These are phyloP conservation scores for Neomonachus schauinslandi DNA, from an alignment of 2,113 vertebrate species.

Conservation along the genomic window DNA sequence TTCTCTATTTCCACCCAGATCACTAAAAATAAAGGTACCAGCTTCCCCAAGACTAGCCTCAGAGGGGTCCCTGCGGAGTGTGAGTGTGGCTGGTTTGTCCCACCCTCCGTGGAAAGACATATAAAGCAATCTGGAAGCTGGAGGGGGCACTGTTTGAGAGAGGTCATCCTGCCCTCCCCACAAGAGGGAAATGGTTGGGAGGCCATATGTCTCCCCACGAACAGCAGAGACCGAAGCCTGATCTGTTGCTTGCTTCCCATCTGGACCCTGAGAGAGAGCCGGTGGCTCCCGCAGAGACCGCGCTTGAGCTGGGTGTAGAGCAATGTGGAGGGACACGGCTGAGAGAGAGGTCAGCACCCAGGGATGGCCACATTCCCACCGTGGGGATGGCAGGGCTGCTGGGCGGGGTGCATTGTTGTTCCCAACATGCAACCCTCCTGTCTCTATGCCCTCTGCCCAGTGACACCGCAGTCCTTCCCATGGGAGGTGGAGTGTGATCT, in stretches of 20 bases:
- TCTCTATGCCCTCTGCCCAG: fast-evolving
- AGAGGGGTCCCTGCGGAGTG: neutral
- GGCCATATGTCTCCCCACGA: fast-evolving
- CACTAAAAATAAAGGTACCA: neutral
- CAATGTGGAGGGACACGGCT: fast-evolving
- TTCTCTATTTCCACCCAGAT: neutral
- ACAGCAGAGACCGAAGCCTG: neutral
- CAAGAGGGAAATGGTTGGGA: neutral
- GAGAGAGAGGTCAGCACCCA: neutral
- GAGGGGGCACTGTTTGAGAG: neutral
- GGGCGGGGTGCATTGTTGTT: neutral
- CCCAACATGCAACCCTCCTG: neutral
- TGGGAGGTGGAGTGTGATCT: fast-evolving
- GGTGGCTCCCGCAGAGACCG: too few species aligned
- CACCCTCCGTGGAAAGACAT: neutral
- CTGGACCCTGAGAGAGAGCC: neutral
- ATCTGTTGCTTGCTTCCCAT: neutral
- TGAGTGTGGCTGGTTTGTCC: neutral
- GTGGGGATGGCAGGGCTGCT: neutral
- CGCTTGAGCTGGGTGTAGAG: fast-evolving
- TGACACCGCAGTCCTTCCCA: neutral
- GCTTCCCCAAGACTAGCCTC: neutral
- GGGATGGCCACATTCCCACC: neutral
- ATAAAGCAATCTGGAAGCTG: neutral
- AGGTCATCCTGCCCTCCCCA: too few species aligned